These are phyloP conservation scores for Cyrtodaria siliqua DNA, from an alignment of 2,888 invertebrate genomes.

Conservation along the genomic window DNA sequence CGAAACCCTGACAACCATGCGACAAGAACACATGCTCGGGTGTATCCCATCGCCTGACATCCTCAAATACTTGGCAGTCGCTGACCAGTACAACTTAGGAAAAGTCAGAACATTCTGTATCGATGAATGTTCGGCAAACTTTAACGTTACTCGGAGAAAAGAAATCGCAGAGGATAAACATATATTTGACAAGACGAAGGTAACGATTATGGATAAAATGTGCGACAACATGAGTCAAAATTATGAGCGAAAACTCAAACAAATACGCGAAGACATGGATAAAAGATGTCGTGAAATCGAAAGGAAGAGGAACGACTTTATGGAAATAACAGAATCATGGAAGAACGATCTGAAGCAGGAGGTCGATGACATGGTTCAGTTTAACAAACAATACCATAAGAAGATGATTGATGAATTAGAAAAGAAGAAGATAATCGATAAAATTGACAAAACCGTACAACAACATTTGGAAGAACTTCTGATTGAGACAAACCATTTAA, in stretches of 20 bases:
- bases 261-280: constrained; percentile 30
- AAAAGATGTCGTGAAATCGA: constrained; percentile 30
- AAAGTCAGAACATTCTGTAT: constrained; percentile 34
- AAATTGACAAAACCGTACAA: constrained; percentile 8
- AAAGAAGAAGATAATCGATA: constrained; percentile 15
- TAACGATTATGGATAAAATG: constrained; percentile 42
- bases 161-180: constrained; percentile 34
- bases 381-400: constrained; percentile 18
- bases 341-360: constrained; percentile 35
- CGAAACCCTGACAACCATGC: constrained; percentile 5
- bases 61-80: constrained; percentile 31
- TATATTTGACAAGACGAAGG: constrained; percentile 41
- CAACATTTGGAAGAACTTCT: constrained; percentile 10
- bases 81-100: constrained; percentile 36
- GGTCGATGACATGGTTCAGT: constrained; percentile 22
- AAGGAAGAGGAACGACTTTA: constrained; percentile 25
- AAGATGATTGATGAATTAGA: constrained; percentile 27
- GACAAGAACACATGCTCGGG: constrained; percentile 5
- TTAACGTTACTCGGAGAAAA: constrained; percentile 12
- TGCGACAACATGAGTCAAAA: constrained; percentile 34
- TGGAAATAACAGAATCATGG: constrained; percentile 34
- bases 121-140: constrained; percentile 32
- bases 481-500: background rate
- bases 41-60: constrained; percentile 15
- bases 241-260: constrained; percentile 28